These are phyloP conservation scores for Chiroxiphia lanceolata DNA, from an alignment of 2,797 vertebrate species.

Conservation along the genomic window DNA sequence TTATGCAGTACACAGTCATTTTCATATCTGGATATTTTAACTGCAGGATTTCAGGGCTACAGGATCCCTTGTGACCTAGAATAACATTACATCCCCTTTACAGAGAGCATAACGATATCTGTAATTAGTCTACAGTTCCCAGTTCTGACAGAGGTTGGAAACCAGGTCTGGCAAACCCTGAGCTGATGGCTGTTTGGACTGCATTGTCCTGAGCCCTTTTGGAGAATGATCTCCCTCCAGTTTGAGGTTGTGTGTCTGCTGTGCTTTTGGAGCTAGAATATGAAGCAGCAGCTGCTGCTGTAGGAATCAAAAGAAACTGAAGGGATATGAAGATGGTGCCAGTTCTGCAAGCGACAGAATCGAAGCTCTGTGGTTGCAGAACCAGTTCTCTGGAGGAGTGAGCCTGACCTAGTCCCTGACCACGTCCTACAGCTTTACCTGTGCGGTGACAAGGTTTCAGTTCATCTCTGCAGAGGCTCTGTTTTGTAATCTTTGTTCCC, in stretches of 20 bases:
- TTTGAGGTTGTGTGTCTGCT: background rate
- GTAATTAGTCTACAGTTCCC: background rate
- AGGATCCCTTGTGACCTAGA: background rate
- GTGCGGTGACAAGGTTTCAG: background rate
- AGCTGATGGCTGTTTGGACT: background rate
- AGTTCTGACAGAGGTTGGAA: background rate
- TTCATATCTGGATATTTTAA: background rate
- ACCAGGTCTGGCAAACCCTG: background rate
- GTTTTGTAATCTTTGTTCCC: background rate
- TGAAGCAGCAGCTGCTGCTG: background rate
- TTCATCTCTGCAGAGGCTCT: background rate
- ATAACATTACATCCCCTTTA: background rate
- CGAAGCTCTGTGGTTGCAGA: background rate
- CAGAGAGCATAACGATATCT: background rate
- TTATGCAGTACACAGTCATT: background rate
- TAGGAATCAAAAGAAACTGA: background rate
- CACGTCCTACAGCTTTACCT: background rate
- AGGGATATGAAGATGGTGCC: fast-evolving
- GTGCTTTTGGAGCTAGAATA: background rate
- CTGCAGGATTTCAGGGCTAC: background rate
- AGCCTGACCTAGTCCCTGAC: background rate
- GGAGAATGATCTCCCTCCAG: background rate
- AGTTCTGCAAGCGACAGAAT: background rate
- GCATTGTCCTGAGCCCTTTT: background rate
- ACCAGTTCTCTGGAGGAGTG: background rate